Base-by-base conservation (phyloP, 2,113 vertebrate genomes). In the Phainopepla nitens region DNA sequence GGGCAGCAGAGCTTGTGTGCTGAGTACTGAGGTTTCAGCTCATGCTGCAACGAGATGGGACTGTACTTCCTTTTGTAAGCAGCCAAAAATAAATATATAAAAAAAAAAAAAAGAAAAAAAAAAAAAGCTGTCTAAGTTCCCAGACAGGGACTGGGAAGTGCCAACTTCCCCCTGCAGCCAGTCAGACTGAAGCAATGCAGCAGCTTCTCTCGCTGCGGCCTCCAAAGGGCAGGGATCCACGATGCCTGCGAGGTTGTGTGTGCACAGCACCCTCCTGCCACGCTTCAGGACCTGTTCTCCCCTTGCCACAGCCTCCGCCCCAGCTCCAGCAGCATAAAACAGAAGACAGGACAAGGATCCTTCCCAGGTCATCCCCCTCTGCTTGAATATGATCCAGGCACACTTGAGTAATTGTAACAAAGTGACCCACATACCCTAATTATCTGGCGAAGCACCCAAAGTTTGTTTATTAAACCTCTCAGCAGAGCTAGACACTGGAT, bases 171-270 rank as follows among this genome's bases (percentile, higher is more conserved):
- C 47, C 33, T 25, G 29, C n/a, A 80, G 79, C 50, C 75, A 57
- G 51, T 33, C 51, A 75, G 89, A 57, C 31, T 41, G 71, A 82
- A 82, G 73, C 36, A 87, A 58, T 0, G 2, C 80, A 82, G 83
- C 72, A 50, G 68, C 25, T 90, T 89, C 62, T n/a, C 53, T 45
- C 0, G 0, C 45, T 72, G 45, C 58, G 79, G 1, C 33, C 42
- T 53, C 60, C 50, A 17, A 51, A 44, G 33, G 45, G 35, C 61
- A 86, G 58, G n/a, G 45, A 57, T n/a, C 61, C 19, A 13, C 0
- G 1, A 16, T 45, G 82, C 29, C 56, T 0, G 0, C 0, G 1
- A 76, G 27, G 56, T 4, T 0, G 0, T 1, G 7, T 3, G 45
- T 0, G 0, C 36, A 51, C 35, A 45, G 60, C 39, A 58, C 12